phyloP scores from a whole-genome alignment of 2,797 vertebrate genomes.

The Trematomus bernacchii region DNA sequence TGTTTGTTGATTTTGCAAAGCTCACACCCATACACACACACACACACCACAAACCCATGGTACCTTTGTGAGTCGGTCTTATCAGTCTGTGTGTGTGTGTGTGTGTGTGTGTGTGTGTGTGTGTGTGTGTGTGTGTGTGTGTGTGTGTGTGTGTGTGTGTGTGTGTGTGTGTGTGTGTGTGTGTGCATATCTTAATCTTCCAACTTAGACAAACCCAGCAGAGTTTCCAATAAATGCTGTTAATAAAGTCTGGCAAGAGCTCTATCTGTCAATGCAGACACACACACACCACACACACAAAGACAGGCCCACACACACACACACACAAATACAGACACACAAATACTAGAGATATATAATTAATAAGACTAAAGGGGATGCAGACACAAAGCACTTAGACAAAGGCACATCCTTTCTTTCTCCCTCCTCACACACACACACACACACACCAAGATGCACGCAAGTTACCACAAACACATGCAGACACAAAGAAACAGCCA shows the following conservation, averaged over 20 bases:
- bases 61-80: constrained; percentile 61
- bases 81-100: constrained; percentile 31
- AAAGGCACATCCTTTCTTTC: constrained; percentile 36
- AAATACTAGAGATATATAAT: constrained; percentile 56
- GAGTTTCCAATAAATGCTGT: constrained; percentile 63
- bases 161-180: constrained; percentile 8
- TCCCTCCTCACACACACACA: background rate
- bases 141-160: constrained; percentile 20
- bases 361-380: constrained; percentile 48
- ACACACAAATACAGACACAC: background rate
- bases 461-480: constrained; percentile 25
- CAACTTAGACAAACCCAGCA: constrained; percentile 49
- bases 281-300: constrained; percentile 3
- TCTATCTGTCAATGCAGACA: constrained; percentile 30
- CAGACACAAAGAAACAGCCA: constrained; percentile 69
- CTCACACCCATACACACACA: background rate
- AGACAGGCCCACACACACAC: background rate
- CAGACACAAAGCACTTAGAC: constrained; percentile 58
- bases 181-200: constrained; percentile 56
- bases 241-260: constrained; percentile 69
- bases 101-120: constrained; percentile 9
- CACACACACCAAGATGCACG: constrained; percentile 48
- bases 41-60: constrained; percentile 4
- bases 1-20: constrained; percentile 46
- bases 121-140: constrained; percentile 18